Evolutionary conservation across 2,797 vertebrate genomes (phyloP).

Genomic region (Betta splendens): DNA sequence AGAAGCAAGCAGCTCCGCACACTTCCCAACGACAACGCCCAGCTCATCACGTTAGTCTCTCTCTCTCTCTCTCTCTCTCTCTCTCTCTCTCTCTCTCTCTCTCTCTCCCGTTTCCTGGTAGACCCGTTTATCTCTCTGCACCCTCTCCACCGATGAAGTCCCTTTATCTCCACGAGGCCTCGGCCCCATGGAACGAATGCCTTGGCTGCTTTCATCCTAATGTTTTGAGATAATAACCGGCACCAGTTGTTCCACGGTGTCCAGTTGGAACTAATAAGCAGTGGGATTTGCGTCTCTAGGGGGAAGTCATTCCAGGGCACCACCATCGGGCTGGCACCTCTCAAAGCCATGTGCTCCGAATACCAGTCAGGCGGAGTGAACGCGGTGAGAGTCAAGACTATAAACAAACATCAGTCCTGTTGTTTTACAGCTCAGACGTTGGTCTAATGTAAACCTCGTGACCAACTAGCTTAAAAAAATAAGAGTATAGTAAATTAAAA

Average conservation of each 20-base stretch:
- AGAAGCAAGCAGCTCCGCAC: constrained; percentile 86
- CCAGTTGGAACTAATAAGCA: constrained; percentile 41
- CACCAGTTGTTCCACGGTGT: constrained; percentile 10
- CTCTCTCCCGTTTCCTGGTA: neutral
- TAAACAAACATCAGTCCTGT: neutral
- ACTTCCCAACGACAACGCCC: constrained; percentile 93
- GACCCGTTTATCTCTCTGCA: neutral
- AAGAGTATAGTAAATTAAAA: no score
- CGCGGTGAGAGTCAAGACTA: constrained; percentile 82
- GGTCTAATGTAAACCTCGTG: neutral
- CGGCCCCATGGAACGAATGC: neutral
- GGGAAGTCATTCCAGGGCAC: constrained; percentile 91
- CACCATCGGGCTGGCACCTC: constrained; percentile 93
- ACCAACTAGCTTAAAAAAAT: no score
- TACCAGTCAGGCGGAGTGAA: constrained; percentile 97
- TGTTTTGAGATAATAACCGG: constrained; percentile 10
- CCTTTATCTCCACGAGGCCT: neutral
- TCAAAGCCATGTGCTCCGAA: constrained; percentile 96
- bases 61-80: constrained; percentile 29
- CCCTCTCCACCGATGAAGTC: neutral
- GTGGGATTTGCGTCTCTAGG: constrained; percentile 76
- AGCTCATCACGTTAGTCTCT: constrained; percentile 90
- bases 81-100: no score
- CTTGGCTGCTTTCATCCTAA: constrained; percentile 13
- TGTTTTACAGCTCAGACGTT: neutral